Evolutionary conservation across 2,797 vertebrate genomes (phyloP).

Genomic region (Erethizon dorsatum): DNA sequence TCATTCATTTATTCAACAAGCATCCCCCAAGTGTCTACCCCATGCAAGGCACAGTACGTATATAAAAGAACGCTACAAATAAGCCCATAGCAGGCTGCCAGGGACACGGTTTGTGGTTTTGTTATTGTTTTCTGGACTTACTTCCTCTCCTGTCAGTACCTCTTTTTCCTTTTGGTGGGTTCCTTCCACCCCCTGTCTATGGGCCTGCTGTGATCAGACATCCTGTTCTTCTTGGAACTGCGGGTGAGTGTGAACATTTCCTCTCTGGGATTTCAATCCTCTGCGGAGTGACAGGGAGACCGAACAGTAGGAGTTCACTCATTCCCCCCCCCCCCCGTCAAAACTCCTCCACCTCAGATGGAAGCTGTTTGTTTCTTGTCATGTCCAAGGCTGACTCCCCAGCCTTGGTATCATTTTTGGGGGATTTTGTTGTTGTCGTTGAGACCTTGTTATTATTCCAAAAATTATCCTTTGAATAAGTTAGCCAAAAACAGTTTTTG

Average conservation of each 20-base stretch:
- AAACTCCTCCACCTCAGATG: background rate
- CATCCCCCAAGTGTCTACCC: background rate
- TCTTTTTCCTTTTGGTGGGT: background rate
- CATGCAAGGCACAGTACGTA: background rate
- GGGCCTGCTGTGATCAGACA: background rate
- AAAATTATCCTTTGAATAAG: conserved; percentile 20
- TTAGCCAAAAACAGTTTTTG: background rate
- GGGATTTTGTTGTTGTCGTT: background rate
- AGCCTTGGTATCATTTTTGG: background rate
- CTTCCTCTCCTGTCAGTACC: background rate
- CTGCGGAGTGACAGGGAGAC: background rate
- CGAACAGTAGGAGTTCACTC: background rate
- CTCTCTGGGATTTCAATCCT: background rate
- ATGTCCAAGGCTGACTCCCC: background rate
- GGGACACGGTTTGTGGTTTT: background rate
- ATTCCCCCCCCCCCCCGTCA: background rate
- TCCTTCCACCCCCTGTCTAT: background rate
- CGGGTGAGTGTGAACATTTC: background rate
- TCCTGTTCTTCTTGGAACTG: background rate
- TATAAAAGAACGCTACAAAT: background rate
- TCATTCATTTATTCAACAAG: conserved; percentile 22
- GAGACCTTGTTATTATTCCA: conserved; percentile 19
- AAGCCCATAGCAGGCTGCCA: background rate
- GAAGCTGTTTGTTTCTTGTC: background rate
- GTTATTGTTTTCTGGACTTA: background rate